A percentile compares a stretch with the other conserved stretches of the same genome.
Evolutionary conservation across 1,140 invertebrate species (phyloP).

Genomic region (Dendroctonus valens): DNA sequence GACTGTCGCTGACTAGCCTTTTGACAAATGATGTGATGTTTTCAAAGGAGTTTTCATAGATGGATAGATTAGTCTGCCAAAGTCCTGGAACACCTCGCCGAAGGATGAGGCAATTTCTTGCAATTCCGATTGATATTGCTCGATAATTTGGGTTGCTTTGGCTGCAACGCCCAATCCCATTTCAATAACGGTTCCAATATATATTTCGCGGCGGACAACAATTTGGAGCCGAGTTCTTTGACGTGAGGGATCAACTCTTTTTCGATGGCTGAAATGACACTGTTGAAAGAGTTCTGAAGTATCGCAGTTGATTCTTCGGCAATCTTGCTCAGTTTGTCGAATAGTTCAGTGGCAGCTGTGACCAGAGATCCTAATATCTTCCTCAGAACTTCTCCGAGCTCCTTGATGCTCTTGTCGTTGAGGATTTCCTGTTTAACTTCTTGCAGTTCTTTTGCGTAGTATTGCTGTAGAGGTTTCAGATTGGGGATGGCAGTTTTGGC

Average conservation of each 20-base stretch:
- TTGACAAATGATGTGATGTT: slow-evolving; percentile 53
- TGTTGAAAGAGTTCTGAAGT: slow-evolving; percentile 49
- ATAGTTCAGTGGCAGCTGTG: slow-evolving; percentile 52
- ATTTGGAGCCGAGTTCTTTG: slow-evolving; percentile 56
- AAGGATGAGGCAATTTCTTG: slow-evolving; percentile 60
- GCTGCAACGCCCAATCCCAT: slow-evolving; percentile 55
- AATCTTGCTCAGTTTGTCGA: slow-evolving; percentile 52
- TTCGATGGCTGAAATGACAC: slow-evolving; percentile 53
- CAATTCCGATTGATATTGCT: slow-evolving; percentile 64
- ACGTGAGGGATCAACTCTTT: slow-evolving; percentile 59
- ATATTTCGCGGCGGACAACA: slow-evolving; percentile 49
- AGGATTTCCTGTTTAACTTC: slow-evolving; percentile 64
- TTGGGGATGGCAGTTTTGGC: slow-evolving; percentile 61
- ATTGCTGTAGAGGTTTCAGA: slow-evolving; percentile 57
- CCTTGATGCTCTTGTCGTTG: slow-evolving; percentile 63
- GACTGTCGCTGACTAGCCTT: slow-evolving; percentile 54
- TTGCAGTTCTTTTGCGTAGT: slow-evolving; percentile 60
- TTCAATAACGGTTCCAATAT: slow-evolving; percentile 54
- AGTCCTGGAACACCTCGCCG: slow-evolving; percentile 48
- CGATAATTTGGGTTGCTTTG: slow-evolving; percentile 56
- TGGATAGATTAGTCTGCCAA: slow-evolving; percentile 54
- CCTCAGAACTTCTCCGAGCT: slow-evolving; percentile 64
- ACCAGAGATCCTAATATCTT: slow-evolving; percentile 54
- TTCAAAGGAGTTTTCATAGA: slow-evolving; percentile 51
- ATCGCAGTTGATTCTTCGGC: slow-evolving; percentile 51